Evolutionary conservation across 2,797 vertebrate genomes (phyloP).

Genomic region (Sebastes steindachneri): DNA sequence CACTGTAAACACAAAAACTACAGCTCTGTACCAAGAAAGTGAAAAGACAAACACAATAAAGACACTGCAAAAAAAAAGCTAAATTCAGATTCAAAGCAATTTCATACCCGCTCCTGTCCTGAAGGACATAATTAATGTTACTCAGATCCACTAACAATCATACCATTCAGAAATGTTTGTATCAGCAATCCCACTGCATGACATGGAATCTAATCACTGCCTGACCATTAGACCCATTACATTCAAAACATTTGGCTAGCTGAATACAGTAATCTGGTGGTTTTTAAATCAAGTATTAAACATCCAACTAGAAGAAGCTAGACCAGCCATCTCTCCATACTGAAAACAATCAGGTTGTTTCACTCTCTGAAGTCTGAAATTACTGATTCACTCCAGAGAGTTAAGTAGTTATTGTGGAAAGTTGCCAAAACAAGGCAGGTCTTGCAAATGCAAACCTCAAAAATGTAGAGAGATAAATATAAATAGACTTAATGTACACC

Average conservation of each 20-base stretch:
- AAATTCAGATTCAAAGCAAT: not conserved
- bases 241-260: constrained; percentile 8
- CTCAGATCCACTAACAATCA: constrained; percentile 4
- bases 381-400: constrained; percentile 14
- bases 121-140: not conserved
- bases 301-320: not conserved
- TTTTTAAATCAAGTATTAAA: constrained; percentile 51
- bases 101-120: not conserved
- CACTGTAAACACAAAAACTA: constrained; percentile 16
- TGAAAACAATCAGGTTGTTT: constrained; percentile 4
- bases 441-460: constrained; percentile 18
- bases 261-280: constrained; percentile 19
- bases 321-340: not conserved
- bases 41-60: not conserved
- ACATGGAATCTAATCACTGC: constrained; percentile 18
- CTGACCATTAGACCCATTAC: not conserved
- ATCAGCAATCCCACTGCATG: constrained; percentile 2
- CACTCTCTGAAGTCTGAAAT: constrained; percentile 18
- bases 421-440: not conserved
- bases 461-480: constrained; percentile 21
- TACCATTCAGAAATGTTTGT: constrained; percentile 28
- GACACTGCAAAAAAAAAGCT: not conserved
- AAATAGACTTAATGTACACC: constrained; percentile 41
- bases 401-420: not conserved
- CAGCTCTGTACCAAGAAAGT: not conserved